Conservation (phyloP, 1,140 invertebrate species). For the Hylaeus anthracinus region DNA sequence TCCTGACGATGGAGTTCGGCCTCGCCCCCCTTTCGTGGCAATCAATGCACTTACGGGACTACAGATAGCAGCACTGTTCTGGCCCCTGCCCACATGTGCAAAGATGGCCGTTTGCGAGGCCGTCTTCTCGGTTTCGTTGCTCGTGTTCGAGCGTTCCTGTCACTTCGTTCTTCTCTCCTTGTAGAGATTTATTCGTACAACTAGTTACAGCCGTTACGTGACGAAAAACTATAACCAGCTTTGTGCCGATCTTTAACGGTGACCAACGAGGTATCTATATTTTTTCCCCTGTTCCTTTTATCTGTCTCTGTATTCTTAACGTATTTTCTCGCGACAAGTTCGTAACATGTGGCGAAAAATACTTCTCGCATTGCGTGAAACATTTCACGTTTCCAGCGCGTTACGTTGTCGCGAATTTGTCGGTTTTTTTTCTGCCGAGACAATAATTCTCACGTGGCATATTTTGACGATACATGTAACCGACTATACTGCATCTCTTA, state of each 20-base stretch:
- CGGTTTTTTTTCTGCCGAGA: too few species aligned
- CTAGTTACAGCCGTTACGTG: background rate
- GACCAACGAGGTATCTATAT: constrained; percentile 33
- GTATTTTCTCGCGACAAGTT: constrained; percentile 22
- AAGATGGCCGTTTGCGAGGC: constrained; percentile 71
- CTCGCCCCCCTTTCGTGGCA: constrained; percentile 63
- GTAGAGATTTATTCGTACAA: constrained; percentile 19
- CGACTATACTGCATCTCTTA: constrained; percentile 16
- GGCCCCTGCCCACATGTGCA: constrained; percentile 73
- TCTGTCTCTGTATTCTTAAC: constrained; percentile 17
- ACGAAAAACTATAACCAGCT: constrained; percentile 16
- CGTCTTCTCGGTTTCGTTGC: constrained; percentile 48
- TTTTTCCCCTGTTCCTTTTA: constrained; percentile 12
- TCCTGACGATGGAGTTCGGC: constrained; percentile 45
- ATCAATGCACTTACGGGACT: constrained; percentile 54
- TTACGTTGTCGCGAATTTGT: background rate
- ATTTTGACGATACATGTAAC: constrained; percentile 20
- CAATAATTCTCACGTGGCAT: background rate
- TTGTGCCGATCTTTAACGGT: constrained; percentile 38
- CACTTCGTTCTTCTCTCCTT: constrained; percentile 14
- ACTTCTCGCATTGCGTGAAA: background rate
- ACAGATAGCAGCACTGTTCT: constrained; percentile 67
- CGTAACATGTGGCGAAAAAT: constrained; percentile 23
- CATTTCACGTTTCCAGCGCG: background rate
- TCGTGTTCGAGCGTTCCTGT: constrained; percentile 39